Evolutionary conservation across 2,113 vertebrate genomes (phyloP).

Genomic region (Tupaia chinensis): DNA sequence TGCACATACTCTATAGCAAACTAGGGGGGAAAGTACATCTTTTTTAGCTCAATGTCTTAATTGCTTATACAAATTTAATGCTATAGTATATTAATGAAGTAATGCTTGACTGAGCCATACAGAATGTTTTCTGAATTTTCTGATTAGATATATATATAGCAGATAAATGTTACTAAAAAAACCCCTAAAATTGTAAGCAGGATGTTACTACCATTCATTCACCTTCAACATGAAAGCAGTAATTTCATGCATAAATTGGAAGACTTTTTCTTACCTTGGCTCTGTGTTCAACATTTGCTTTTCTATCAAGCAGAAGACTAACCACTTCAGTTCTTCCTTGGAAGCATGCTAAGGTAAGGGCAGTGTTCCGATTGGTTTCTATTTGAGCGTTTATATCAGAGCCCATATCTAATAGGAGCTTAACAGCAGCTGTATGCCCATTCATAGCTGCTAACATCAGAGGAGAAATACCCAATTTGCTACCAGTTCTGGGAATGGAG

Average conservation of each 20-base stretch:
- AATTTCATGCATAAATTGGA: neutral
- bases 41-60: constrained; percentile 3
- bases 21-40: neutral
- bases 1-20: no score
- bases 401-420: constrained; percentile 98
- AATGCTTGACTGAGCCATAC: neutral
- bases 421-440: constrained; percentile 97
- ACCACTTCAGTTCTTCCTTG: constrained; percentile 98
- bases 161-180: constrained; percentile 20
- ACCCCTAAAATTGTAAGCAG: neutral
- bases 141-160: neutral
- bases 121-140: neutral
- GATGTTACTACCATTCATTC: neutral
- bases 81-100: neutral
- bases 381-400: constrained; percentile 99
- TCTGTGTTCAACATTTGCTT: constrained; percentile 98
- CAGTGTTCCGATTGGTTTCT: constrained; percentile 99
- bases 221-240: constrained; percentile 33
- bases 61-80: constrained; percentile 10
- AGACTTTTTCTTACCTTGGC: constrained; percentile 92
- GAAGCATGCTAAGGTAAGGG: constrained; percentile 98
- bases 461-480: constrained; percentile 99
- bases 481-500: constrained; percentile 93
- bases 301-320: constrained; percentile 97
- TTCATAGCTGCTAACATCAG: constrained; percentile 99